Evolutionary conservation across 2,888 invertebrate species (phyloP), one percentile per base, ranked within the genome.

Genomic region (Trachelus iudaicus): DNA sequence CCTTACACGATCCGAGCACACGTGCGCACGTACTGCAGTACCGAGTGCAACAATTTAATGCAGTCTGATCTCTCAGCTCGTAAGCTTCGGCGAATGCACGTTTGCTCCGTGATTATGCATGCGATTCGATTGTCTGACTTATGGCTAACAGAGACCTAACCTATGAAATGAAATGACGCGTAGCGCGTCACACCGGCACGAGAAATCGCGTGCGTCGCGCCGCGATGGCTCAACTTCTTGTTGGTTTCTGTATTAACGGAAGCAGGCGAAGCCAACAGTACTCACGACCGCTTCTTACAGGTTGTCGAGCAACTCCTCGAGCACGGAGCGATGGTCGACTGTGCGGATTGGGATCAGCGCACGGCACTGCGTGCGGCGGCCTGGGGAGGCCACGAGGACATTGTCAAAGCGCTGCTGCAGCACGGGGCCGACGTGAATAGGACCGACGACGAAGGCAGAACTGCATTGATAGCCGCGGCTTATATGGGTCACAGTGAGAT

Each of bases 401-500:
- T 97, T 73, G 95, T 97, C 0, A 94, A 94, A 83, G 94, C 95
- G 9, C 93, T 97, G 30, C 92, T 97, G 73, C 95, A 95, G 79
- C 95, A 96, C 75, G 96, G 96, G 0, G 97, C 97, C 0, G 94
- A 94, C 85, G 95, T 96, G 0, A 97, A 97, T 91, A 94, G 95
- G 34, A 96, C 97, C 4, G 98, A 98, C 92, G 95, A 96, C 40
- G 97, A 98, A 90, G 97, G 97, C 30, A 94, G 98, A 83, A 98
- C 98, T 0, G 97, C 98, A 0, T 93, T 98, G 73, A 96, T 98
- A 82, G 98, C 98, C 0, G 98, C 98, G 31, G 98, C 98, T 0
- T 98, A 98, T 92, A 98, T 98, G 98, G 97, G 98, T 0, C 98
- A 98, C 92, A 95, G 96, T n/a, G 97, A 97, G 87, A 97, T 98